phyloP scores from a whole-genome alignment of 1,140 invertebrate genomes.

The Halictus rubicundus region DNA sequence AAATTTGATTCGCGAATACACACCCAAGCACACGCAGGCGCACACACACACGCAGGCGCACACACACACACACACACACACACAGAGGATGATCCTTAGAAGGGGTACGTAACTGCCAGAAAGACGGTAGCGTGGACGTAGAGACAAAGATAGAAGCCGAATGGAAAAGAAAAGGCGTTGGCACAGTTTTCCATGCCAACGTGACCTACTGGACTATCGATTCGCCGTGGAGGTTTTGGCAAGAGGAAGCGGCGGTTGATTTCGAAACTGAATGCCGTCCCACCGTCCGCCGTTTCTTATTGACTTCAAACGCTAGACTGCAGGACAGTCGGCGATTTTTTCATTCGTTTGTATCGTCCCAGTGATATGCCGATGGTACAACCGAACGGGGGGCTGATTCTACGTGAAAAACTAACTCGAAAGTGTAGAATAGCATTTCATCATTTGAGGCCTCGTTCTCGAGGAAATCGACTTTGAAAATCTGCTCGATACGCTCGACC shows the following conservation, averaged over 20 bases:
- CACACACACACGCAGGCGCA: too few species aligned
- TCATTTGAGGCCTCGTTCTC: too few species aligned
- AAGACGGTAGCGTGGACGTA: conserved; percentile 13
- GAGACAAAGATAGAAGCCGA: conserved; percentile 53
- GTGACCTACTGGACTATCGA: conserved; percentile 71
- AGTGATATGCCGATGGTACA: background rate
- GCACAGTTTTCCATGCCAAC: conserved; percentile 70
- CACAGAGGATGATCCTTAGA: conserved; percentile 5
- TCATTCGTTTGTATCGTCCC: conserved; percentile 36
- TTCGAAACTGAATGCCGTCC: conserved; percentile 51
- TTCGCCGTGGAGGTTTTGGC: conserved; percentile 66
- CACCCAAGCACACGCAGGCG: background rate
- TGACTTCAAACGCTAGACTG: conserved; percentile 36
- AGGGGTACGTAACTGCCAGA: conserved; percentile 19
- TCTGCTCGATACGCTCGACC: too few species aligned
- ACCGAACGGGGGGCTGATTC: too few species aligned
- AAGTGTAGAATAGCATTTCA: too few species aligned
- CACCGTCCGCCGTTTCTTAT: conserved; percentile 40
- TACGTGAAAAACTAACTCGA: too few species aligned
- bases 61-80: too few species aligned
- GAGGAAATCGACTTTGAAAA: too few species aligned
- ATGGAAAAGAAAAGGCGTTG: conserved; percentile 64
- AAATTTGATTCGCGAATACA: background rate
- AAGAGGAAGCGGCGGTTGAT: conserved; percentile 60
- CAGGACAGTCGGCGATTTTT: conserved; percentile 34